A percentile compares a stretch with the other conserved stretches of the same genome.
phyloP scores from a whole-genome alignment of 2,888 invertebrate genomes.

The Tetheella fluctuosa region DNA sequence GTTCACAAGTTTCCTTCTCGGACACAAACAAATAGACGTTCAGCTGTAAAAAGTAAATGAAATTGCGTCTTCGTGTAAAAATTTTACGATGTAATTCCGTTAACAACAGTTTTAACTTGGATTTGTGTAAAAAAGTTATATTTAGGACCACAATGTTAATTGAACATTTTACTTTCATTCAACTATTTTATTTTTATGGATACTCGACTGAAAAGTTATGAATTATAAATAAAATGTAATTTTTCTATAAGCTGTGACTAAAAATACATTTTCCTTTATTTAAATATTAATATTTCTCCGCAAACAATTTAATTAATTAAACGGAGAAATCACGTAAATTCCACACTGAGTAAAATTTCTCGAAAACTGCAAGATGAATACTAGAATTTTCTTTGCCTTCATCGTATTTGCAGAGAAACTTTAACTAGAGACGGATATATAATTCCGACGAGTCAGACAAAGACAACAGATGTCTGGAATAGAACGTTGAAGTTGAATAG shows the following conservation, averaged over 20 bases:
- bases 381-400: slow-evolving; percentile 2
- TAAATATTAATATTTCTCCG: not conserved
- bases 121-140: slow-evolving; percentile 3
- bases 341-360: not conserved
- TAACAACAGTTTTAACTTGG: slow-evolving; percentile 8
- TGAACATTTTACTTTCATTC: not conserved
- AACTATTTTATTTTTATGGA: not conserved
- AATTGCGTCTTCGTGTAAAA: slow-evolving; percentile 16
- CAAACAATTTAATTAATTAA: not conserved
- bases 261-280: not conserved
- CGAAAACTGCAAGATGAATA: slow-evolving; percentile 17
- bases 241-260: not conserved
- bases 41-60: slow-evolving; percentile 29
- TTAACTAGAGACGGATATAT: slow-evolving; percentile 34
- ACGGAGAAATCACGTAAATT: not conserved
- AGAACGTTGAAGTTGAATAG: too few relatives aligned
- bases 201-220: not conserved
- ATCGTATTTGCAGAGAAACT: slow-evolving; percentile 34
- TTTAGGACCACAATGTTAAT: not conserved
- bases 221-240: not conserved
- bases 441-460: slow-evolving; percentile 39
- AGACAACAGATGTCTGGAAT: slow-evolving; percentile 54
- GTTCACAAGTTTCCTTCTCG: slow-evolving; percentile 23
- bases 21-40: slow-evolving; percentile 35
- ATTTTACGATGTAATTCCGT: slow-evolving; percentile 10